These are phyloP conservation scores for Parnassius mnemosyne DNA, from an alignment of 2,888 invertebrate genomes.

Conservation along the genomic window DNA sequence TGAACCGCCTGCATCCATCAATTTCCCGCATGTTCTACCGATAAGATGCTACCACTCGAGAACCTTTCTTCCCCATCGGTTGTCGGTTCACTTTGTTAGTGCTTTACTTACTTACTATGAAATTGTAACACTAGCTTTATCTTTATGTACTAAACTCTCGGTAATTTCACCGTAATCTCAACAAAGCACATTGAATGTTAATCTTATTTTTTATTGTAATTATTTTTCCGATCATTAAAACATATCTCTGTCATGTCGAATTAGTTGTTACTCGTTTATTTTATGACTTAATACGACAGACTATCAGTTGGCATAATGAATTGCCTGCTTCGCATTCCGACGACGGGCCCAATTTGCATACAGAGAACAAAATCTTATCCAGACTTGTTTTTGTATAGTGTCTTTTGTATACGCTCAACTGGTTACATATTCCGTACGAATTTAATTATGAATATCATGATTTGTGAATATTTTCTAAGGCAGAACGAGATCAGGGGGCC, in stretches of 20 bases:
- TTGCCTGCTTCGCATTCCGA: constrained; percentile 15
- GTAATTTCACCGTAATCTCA: neutral
- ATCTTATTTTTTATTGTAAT: constrained; percentile 9
- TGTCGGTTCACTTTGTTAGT: too few species aligned
- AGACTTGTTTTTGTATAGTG: constrained; percentile 11
- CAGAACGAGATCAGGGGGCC: constrained; percentile 1
- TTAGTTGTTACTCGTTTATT: constrained; percentile 26
- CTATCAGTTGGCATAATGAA: constrained; percentile 25
- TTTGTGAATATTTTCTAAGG: constrained; percentile 11
- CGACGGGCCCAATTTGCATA: constrained; percentile 20
- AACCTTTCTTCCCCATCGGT: too few species aligned
- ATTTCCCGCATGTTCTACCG: too few species aligned
- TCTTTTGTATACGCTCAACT: constrained; percentile 7
- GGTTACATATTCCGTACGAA: constrained; percentile 6
- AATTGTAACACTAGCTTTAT: too few species aligned
- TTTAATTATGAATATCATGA: constrained; percentile 15
- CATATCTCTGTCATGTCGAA: constrained; percentile 24
- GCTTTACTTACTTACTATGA: too few species aligned
- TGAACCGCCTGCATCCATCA: too few species aligned
- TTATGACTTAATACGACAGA: constrained; percentile 27
- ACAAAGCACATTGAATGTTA: neutral
- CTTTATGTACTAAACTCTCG: neutral
- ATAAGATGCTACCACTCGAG: too few species aligned
- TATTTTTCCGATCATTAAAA: constrained; percentile 23
- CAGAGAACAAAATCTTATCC: constrained; percentile 20